Evolutionary conservation across 2,113 vertebrate species (phyloP).

Genomic region (Deroptyus accipitrinus): DNA sequence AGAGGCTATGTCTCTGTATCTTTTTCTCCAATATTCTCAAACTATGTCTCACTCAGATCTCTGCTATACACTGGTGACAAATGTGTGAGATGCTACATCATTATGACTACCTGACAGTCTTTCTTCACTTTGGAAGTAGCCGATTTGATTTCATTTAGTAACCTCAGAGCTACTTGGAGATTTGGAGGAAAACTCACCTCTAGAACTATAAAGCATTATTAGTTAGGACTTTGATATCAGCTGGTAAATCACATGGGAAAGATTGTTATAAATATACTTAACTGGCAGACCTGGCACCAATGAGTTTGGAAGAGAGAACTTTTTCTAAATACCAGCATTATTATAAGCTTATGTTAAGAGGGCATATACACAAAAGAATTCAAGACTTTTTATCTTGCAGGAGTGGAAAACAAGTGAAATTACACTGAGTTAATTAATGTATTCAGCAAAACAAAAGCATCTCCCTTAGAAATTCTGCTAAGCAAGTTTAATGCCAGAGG

Average conservation of each 20-base stretch:
- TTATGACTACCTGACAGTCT: neutral
- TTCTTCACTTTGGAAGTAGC: neutral
- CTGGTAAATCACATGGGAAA: neutral
- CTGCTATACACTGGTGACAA: neutral
- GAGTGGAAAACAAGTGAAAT: neutral
- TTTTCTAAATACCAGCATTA: neutral
- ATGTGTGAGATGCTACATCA: neutral
- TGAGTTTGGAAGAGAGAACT: neutral
- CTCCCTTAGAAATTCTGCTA: neutral
- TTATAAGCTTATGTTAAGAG: constrained; percentile 33
- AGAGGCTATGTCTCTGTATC: neutral
- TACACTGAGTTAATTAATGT: neutral
- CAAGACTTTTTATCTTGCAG: neutral
- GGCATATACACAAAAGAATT: neutral
- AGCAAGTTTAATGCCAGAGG: neutral
- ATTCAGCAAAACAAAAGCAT: neutral
- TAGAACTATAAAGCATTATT: neutral
- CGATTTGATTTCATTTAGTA: neutral
- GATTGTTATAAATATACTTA: constrained; percentile 1
- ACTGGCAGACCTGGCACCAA: neutral
- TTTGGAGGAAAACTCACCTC: neutral
- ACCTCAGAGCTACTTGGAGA: neutral
- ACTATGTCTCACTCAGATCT: neutral
- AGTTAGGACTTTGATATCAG: neutral
- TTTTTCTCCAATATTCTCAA: neutral